Evolutionary conservation across 2,888 invertebrate genomes (phyloP).

Genomic region (Diogma glabrata): DNA sequence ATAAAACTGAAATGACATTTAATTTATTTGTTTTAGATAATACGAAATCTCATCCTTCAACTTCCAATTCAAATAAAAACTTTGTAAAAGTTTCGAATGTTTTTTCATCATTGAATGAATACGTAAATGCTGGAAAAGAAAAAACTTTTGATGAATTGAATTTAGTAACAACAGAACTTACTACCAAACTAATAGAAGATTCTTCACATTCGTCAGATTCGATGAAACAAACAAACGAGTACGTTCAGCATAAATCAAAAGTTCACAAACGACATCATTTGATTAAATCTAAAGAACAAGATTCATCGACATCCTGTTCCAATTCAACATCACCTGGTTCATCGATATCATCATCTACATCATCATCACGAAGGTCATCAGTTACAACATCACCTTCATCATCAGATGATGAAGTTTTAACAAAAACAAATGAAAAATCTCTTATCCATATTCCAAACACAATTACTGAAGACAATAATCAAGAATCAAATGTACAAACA

Average conservation of each 20-base stretch:
- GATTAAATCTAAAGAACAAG: no score
- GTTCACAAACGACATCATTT: no score
- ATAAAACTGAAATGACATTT: no score
- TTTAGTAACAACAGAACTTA: background rate
- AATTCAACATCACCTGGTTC: slow-evolving; percentile 20
- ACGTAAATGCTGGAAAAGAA: slow-evolving; percentile 38
- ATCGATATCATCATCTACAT: slow-evolving; percentile 35
- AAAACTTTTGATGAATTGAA: slow-evolving; percentile 9
- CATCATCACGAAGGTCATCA: slow-evolving; percentile 35
- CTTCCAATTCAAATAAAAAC: slow-evolving; percentile 17
- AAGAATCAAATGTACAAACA: background rate
- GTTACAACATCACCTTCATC: slow-evolving; percentile 22
- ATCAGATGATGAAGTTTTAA: background rate
- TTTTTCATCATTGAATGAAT: slow-evolving; percentile 51
- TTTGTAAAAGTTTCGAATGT: slow-evolving; percentile 48
- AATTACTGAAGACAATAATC: slow-evolving; percentile 5
- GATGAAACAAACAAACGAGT: slow-evolving; percentile 6
- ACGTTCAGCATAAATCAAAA: no score
- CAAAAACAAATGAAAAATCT: slow-evolving; percentile 5
- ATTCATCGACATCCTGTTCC: background rate
- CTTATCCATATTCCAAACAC: background rate
- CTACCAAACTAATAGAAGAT: slow-evolving; percentile 10
- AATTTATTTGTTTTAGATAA: no score
- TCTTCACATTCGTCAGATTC: background rate
- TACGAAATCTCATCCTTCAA: background rate